Evolutionary conservation across 2,888 invertebrate genomes (phyloP), one percentile per base, ranked within the genome.

Genomic region (Lysandra bellargus): DNA sequence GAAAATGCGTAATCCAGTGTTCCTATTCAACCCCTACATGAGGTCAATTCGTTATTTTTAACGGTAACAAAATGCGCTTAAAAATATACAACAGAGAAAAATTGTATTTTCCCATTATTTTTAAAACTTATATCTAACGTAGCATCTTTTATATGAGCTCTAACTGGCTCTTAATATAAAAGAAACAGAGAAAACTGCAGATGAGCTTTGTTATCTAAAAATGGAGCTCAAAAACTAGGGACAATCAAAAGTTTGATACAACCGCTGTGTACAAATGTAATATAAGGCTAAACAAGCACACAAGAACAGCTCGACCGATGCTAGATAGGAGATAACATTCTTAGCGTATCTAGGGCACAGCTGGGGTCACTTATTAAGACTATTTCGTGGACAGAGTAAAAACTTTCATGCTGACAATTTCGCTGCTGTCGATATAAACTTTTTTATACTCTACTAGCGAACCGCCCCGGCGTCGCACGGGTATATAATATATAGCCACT

Each of bases 311-410:
- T 37, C 69, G 69, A 69, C 12, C 69, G 69, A 69, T 69, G 33
- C 69, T 69, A 33, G 69, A 69, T 37, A 37, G 37, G 69, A 69
- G 69, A 69, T 69, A 69, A 69, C 69, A 69, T 33, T 69, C 69
- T 69, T 69, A 69, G 69, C 69, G 69, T 69, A 69, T 69, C 33
- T 37, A 69, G 69, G 69, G 33, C 69, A 69, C 69, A 69, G 69
- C 69, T 69, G 69, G 33, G 33, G 69, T 69, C 69, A 69, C 33
- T 69, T 69, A 69, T 69, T 69, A 69, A 69, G 69, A 17, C 33
- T 69, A 69, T 69, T 33, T 69, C 69, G 69, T 69, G 69, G 69
- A 69, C 69, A 69, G 69, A 69, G 69, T 37, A 69, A 69, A 69
- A 69, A 69, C 33, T 69, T 69, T 69, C 69, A 69, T 37, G 69